phyloP scores from a whole-genome alignment of 30 jellyfish, hydroid and myxozoan species.

The Chrysaora quinquecirrha region DNA sequence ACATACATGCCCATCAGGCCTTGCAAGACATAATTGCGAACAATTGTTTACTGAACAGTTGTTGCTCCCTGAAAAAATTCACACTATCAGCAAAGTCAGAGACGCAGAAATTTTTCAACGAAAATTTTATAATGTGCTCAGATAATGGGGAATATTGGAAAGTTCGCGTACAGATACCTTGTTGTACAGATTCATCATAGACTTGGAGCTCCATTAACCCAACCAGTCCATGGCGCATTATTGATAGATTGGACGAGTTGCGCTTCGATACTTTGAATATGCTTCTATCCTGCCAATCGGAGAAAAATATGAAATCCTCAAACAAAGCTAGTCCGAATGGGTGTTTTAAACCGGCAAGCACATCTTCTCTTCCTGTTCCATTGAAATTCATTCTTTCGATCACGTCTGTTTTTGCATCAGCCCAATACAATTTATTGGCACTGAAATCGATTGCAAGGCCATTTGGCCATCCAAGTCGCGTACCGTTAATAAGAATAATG shows the following conservation, averaged over 20 bases:
- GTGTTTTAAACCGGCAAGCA: conserved; percentile 65
- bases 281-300: conserved; percentile 88
- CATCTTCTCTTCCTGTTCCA: conserved; percentile 72
- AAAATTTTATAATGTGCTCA: no score
- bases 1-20: conserved; percentile 77
- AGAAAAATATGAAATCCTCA: conserved; percentile 71
- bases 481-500: conserved; percentile 66
- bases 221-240: conserved; percentile 69
- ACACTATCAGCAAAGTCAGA: neutral
- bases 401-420: conserved; percentile 89
- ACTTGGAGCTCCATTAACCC: conserved; percentile 96
- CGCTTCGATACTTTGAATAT: conserved; percentile 63
- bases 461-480: conserved; percentile 89
- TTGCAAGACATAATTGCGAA: conserved; percentile 85
- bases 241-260: conserved; percentile 30
- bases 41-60: conserved; percentile 72
- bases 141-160: no score
- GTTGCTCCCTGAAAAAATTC: conserved; percentile 61
- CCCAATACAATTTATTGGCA: conserved; percentile 77
- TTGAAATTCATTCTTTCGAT: conserved; percentile 83
- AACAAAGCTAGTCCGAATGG: conserved; percentile 90
- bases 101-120: neutral
- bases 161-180: conserved; percentile 81
- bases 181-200: conserved; percentile 72
- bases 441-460: conserved; percentile 86